Base-by-base conservation (phyloP, 2,797 vertebrate species). In the Falco columbarius region DNA sequence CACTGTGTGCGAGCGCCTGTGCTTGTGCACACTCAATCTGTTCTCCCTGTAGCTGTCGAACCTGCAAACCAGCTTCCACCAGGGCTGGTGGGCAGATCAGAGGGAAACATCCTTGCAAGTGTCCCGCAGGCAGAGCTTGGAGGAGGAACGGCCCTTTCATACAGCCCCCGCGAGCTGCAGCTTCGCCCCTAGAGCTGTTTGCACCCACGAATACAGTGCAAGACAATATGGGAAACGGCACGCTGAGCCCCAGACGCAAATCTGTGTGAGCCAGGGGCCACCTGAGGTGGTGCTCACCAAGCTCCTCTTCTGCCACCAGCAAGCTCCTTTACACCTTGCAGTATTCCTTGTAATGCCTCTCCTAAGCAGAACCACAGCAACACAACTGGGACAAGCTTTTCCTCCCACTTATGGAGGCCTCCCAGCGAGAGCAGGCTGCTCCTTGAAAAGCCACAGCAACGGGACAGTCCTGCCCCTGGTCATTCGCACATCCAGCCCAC, bases 1-100 rank as follows among this genome's bases (percentile, higher is more conserved):
- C 11, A 10, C 13, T 1, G 32, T 14, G 49, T 32, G 82, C 12
- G 47, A 91, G 59, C 3, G 9, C 36, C 38, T 30, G 80, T 7
- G 71, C 66, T 63, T 0, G 0, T 8, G 20, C 9, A 23, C 0
- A 0, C 62, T 77, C 34, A 12, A 38, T 34, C 80, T 54, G 29
- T 74, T 40, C 58, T 73, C 36, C 23, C 36, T 24, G 46, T 5
- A 55, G 44, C 83, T 83, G 54, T 22, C 56, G 63, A 58, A 54
- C 62, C 38, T 36, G 59, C 54, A 62, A n/a, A 36, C 14, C 8
- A 12, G 7, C 61, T 67, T 44, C 61, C 51, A 0, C 34, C 32
- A 12, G 40, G 36, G 29, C 16, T 2, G 1, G 19, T 0, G 0
- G 26, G 14, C 0, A 2, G 18, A 23, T 4, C 0, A 0, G 54